Percentiles rank a stretch among this genome's conserved stretches.
Conservation (phyloP, 2,113 vertebrate species). For the Speoplatyrhinus poulsoni region DNA sequence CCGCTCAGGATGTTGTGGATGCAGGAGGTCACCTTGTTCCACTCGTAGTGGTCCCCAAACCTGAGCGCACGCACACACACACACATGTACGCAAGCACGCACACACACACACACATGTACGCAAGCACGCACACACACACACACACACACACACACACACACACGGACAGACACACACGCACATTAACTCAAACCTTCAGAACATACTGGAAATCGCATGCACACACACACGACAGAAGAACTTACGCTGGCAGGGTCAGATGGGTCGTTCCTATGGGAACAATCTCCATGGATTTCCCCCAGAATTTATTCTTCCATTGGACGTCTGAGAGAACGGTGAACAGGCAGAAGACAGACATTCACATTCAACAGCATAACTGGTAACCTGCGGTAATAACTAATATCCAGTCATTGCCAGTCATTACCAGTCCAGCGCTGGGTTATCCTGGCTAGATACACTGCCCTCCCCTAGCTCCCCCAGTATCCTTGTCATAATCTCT, state of each 20-base stretch:
- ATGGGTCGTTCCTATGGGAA: slow-evolving; percentile 93
- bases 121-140: background rate
- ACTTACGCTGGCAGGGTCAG: slow-evolving; percentile 90
- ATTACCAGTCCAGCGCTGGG: no score
- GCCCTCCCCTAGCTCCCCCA: no score
- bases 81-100: background rate
- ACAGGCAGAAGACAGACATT: slow-evolving; percentile 1
- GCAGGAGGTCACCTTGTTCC: slow-evolving; percentile 99
- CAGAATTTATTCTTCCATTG: slow-evolving; percentile 99
- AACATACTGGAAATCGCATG: background rate
- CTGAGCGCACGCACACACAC: slow-evolving; percentile 45
- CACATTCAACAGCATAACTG: background rate
- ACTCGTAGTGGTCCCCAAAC: slow-evolving; percentile 93
- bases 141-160: background rate
- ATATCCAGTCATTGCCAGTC: background rate
- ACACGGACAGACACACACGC: background rate
- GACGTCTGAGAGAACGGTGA: slow-evolving; percentile 81
- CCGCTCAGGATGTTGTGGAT: slow-evolving; percentile 97
- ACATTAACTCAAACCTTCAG: background rate
- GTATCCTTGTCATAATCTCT: no score
- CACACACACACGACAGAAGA: background rate
- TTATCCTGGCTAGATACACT: no score
- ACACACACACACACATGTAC: background rate
- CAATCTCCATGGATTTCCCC: slow-evolving; percentile 99
- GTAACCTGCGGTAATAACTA: background rate